Percentiles rank a stretch among this genome's conserved stretches.
phyloP scores from a whole-genome alignment of 2,888 invertebrate species.

The Pyralis farinalis region DNA sequence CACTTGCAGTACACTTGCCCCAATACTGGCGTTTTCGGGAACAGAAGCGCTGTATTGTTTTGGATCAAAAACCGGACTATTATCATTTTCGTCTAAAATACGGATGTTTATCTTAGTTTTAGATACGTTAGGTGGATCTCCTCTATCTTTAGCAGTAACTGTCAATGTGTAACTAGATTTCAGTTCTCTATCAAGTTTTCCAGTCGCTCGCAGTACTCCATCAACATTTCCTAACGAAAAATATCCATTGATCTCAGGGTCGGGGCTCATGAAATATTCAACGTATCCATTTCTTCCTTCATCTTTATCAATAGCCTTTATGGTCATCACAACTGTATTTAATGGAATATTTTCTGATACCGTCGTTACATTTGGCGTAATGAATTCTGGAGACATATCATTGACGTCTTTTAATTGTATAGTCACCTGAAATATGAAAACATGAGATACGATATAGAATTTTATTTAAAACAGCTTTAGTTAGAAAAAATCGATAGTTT shows the following conservation, averaged over 20 bases:
- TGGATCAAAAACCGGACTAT: conserved; percentile 93
- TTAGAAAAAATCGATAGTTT: too few relatives aligned
- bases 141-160: conserved; percentile 93
- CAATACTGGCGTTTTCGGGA: conserved; percentile 96
- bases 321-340: conserved; percentile 93
- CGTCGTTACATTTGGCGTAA: conserved; percentile 88
- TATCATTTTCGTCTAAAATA: conserved; percentile 94
- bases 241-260: conserved; percentile 81
- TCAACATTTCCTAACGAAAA: conserved; percentile 94
- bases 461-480: too few relatives aligned
- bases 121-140: conserved; percentile 89
- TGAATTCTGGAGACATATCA: conserved; percentile 94
- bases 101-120: conserved; percentile 85
- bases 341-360: conserved; percentile 92
- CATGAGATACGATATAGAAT: too few relatives aligned
- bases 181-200: conserved; percentile 92
- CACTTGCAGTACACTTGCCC: conserved; percentile 93
- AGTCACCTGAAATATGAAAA: conserved; percentile 85
- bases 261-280: conserved; percentile 90
- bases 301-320: conserved; percentile 94
- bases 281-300: conserved; percentile 95
- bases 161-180: conserved; percentile 87
- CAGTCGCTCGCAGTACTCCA: conserved; percentile 91
- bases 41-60: conserved; percentile 94
- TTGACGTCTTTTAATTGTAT: conserved; percentile 94